phyloP scores from a whole-genome alignment of 1,140 invertebrate genomes.

The Saccostrea echinata region DNA sequence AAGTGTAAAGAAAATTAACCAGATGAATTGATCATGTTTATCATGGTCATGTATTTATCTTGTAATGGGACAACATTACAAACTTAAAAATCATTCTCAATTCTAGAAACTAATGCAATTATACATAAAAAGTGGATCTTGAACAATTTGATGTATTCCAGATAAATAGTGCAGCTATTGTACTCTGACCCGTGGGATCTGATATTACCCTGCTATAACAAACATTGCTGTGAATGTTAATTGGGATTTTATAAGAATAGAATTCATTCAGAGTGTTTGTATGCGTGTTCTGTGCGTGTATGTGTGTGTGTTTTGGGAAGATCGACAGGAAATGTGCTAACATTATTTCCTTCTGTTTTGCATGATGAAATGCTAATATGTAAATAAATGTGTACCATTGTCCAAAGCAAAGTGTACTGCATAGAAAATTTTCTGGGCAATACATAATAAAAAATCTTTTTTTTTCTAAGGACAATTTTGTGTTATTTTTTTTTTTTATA shows the following conservation, averaged over 20 bases:
- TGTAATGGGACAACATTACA: too few relatives aligned
- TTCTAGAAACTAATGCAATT: too few relatives aligned
- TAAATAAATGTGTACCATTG: slow-evolving; percentile 25
- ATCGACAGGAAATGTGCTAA: not conserved
- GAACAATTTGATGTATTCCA: not conserved
- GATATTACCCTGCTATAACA: not conserved
- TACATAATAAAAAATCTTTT: slow-evolving; percentile 20
- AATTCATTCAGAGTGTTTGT: not conserved
- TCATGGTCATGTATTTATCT: too few relatives aligned
- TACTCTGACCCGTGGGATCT: not conserved
- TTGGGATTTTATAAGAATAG: not conserved
- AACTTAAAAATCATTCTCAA: too few relatives aligned
- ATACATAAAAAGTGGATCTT: too few relatives aligned
- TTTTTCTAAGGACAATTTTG: not conserved
- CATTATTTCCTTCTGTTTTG: not conserved
- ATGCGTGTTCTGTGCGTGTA: not conserved
- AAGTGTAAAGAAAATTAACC: too few relatives aligned
- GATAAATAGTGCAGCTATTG: not conserved
- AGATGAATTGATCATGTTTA: too few relatives aligned
- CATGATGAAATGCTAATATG: slow-evolving; percentile 28
- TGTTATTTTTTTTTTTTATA: too few relatives aligned
- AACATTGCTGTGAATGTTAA: not conserved
- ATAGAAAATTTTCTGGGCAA: slow-evolving; percentile 13
- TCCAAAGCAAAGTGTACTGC: not conserved
- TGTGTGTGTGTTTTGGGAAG: not conserved